Base-by-base conservation (phyloP, 2,113 vertebrate genomes). In the Pipa parva region DNA sequence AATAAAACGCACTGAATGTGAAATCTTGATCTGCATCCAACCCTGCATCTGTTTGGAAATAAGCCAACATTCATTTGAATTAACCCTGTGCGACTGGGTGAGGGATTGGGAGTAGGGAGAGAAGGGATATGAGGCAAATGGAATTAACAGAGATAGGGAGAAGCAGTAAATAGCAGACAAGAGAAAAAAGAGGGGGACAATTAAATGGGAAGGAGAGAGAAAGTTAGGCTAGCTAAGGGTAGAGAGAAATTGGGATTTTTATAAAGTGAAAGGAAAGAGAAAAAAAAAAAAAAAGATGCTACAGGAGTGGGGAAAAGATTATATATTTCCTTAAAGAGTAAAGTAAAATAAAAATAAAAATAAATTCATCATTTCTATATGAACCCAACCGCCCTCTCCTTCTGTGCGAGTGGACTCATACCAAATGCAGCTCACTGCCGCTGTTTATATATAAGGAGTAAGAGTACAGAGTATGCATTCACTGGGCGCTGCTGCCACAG, bases 1-100 rank as follows among this genome's bases (percentile, higher is more conserved):
- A 68, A 68, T 68, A 68, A 68, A 69, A 69, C 51, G 56, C 56
- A 45, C 31, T 60, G 65, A 69, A 69, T 60, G 65, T 69, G 29
- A 59, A 60, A 57, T 59, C 46, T 69, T 69, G 65, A 57, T 36
- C 22, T 21, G 25, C 29, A 60, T 69, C 65, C 65, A 69, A 48
- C 59, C 51, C 65, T 69, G 65, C 65, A 69, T 69, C 65, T 69
- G 65, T 69, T 69, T 69, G 65, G 65, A 22, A 18, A 36, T 12
- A 39, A 21, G 46, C 65, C 57, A 52, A 69, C 48, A 50, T 69
- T 60, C 57, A 60, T 52, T 68, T 36, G 21, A 24, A 60, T 69
- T 69, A 69, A 69, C 65, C 65, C 65, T 60, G 22, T 59, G 65
- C 29, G 46, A 26, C 57, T 39, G 29, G 48, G 42, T 25, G 26